Evolutionary conservation across 1,140 invertebrate species (phyloP).

Genomic region (Neodiprion fabricii): DNA sequence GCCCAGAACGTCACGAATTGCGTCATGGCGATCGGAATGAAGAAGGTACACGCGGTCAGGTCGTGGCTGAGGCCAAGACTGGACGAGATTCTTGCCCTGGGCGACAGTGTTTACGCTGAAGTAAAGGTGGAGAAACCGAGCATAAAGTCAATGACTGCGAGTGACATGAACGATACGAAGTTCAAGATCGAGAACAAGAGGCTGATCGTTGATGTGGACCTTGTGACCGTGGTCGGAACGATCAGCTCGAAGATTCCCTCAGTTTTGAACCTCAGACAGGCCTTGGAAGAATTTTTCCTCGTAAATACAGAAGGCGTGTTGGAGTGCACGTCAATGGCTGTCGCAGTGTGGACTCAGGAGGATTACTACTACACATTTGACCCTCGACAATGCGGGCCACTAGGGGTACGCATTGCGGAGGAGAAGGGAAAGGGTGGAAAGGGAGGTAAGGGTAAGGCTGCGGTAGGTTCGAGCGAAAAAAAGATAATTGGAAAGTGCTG

Average conservation of each 20-base stretch:
- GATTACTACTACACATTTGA: slow-evolving; percentile 51
- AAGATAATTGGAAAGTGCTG: slow-evolving; percentile 46
- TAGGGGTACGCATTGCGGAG: slow-evolving; percentile 34
- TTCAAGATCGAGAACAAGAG: slow-evolving; percentile 36
- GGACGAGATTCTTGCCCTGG: slow-evolving; percentile 46
- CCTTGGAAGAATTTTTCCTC: slow-evolving; percentile 49
- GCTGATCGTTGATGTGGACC: slow-evolving; percentile 43
- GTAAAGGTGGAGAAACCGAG: slow-evolving; percentile 38
- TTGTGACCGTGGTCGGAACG: slow-evolving; percentile 47
- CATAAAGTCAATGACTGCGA: slow-evolving; percentile 41
- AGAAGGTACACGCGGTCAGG: slow-evolving; percentile 41
- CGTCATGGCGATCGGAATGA: slow-evolving; percentile 44
- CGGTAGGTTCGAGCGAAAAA: slow-evolving; percentile 7
- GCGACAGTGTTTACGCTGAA: slow-evolving; percentile 39
- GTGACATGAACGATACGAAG: slow-evolving; percentile 40
- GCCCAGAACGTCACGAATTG: slow-evolving; percentile 48
- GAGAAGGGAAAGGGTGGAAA: slow-evolving; percentile 32
- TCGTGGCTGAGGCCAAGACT: slow-evolving; percentile 47
- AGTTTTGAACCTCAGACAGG: slow-evolving; percentile 43
- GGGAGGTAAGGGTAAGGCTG: slow-evolving; percentile 18
- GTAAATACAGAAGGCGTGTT: slow-evolving; percentile 44
- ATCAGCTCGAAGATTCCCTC: slow-evolving; percentile 41
- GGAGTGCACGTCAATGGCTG: slow-evolving; percentile 40
- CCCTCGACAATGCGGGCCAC: slow-evolving; percentile 43
- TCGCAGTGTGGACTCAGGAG: slow-evolving; percentile 48